Evolutionary conservation across 2,113 vertebrate species (phyloP).

Genomic region (Eulacestoma nigropectus): DNA sequence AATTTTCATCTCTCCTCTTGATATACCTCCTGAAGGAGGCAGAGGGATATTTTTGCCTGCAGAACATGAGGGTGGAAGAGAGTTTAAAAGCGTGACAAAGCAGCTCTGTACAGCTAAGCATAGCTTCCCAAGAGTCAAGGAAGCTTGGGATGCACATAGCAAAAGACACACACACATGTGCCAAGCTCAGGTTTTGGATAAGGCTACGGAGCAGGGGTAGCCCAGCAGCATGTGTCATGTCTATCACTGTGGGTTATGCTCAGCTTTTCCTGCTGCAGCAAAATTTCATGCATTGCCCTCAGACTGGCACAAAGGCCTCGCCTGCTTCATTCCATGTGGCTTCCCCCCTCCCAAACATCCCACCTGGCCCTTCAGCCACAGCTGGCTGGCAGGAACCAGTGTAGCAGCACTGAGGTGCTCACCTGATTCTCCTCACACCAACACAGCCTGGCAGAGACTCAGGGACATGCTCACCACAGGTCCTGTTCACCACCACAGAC

Average conservation of each 20-base stretch:
- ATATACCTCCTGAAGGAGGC: not conserved
- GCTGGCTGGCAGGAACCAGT: not conserved
- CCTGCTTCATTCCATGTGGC: not conserved
- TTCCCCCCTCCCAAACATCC: not conserved
- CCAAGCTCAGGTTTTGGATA: not conserved
- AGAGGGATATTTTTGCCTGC: conserved; percentile 13
- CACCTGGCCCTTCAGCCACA: not conserved
- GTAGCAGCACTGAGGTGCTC: not conserved
- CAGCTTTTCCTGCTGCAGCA: not conserved
- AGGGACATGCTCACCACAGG: fast-evolving
- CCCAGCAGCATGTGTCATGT: fast-evolving
- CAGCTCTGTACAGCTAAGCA: not conserved
- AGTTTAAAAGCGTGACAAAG: not conserved
- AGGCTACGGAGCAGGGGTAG: not conserved
- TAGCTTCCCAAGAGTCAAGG: not conserved
- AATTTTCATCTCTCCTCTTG: not conserved
- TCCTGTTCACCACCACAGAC: not conserved
- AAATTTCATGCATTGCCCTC: fast-evolving
- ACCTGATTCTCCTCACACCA: fast-evolving
- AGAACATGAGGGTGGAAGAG: not conserved
- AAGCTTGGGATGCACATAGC: not conserved
- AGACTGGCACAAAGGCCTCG: fast-evolving
- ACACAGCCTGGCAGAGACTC: not conserved
- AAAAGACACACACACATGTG: fast-evolving
- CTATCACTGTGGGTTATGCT: fast-evolving